Conservation (phyloP, 2,888 invertebrate genomes). For the Ganaspis brasiliensis region DNA sequence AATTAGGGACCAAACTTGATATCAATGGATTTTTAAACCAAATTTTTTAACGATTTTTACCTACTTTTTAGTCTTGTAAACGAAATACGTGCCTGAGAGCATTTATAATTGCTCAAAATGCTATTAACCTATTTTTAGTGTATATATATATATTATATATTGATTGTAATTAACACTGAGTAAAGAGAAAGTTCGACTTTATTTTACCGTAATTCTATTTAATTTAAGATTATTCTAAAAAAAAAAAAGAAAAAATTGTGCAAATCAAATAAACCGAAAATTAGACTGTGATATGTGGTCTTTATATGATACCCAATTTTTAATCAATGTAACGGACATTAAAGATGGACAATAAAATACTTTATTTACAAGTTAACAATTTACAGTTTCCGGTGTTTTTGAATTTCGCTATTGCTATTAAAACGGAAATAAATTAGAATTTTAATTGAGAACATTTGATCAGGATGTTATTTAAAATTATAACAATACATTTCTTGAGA, state of each 20-base stretch:
- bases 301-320: neutral
- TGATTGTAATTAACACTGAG: conserved; percentile 14
- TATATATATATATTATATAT: conserved; percentile 23
- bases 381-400: neutral
- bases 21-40: conserved; percentile 13
- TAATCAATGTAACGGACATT: conserved; percentile 46
- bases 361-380: conserved; percentile 71
- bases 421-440: too few species aligned
- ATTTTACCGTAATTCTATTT: conserved; percentile 31
- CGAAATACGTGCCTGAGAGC: conserved; percentile 28
- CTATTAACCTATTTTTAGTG: conserved; percentile 16
- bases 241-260: conserved; percentile 28
- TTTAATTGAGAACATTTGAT: too few species aligned
- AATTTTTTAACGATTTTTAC: conserved; percentile 18
- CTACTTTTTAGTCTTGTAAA: neutral
- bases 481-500: too few species aligned
- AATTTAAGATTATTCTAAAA: conserved; percentile 15
- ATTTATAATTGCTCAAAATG: conserved; percentile 26
- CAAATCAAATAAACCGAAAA: conserved; percentile 25
- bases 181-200: conserved; percentile 13
- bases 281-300: conserved; percentile 33
- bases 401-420: too few species aligned
- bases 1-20: conserved; percentile 25
- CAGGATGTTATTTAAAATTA: neutral
- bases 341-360: conserved; percentile 71